Evolutionary conservation across 1,140 invertebrate species (phyloP).

Genomic region (Lerema accius): DNA sequence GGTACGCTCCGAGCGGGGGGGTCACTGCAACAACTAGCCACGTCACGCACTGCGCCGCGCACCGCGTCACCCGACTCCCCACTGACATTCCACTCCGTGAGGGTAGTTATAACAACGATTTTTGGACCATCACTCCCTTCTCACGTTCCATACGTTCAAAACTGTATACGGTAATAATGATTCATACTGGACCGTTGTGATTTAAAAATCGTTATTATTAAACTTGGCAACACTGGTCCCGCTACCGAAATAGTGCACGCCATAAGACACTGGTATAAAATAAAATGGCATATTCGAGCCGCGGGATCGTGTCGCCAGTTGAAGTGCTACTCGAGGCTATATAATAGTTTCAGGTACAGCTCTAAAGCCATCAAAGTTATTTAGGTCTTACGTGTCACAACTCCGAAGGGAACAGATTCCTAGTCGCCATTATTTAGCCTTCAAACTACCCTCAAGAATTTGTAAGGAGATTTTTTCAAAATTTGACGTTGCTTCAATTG

Average conservation of each 20-base stretch:
- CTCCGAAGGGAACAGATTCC: not conserved
- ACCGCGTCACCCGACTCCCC: constrained; percentile 33
- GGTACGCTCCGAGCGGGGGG: constrained; percentile 79
- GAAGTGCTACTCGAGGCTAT: constrained; percentile 31
- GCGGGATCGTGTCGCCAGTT: constrained; percentile 17
- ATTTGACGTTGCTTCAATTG: not conserved
- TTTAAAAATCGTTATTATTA: constrained; percentile 7
- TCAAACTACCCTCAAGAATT: constrained; percentile 22
- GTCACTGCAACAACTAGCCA: constrained; percentile 77
- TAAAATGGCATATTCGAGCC: constrained; percentile 25
- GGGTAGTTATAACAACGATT: constrained; percentile 24
- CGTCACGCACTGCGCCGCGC: constrained; percentile 26
- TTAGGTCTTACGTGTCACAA: too few species aligned
- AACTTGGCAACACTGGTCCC: constrained; percentile 30
- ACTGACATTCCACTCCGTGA: constrained; percentile 42
- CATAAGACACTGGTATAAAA: constrained; percentile 9
- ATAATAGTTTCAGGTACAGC: constrained; percentile 17
- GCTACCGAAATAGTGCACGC: constrained; percentile 35
- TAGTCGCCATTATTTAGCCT: constrained; percentile 18
- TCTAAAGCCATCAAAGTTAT: not conserved
- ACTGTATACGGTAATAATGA: too few species aligned
- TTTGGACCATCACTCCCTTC: not conserved
- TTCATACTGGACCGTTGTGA: not conserved
- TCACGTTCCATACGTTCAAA: not conserved
- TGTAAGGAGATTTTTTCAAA: not conserved